Evolutionary conservation across 2,888 invertebrate species (phyloP).

Genomic region (Caenorhabditis doughertyi): DNA sequence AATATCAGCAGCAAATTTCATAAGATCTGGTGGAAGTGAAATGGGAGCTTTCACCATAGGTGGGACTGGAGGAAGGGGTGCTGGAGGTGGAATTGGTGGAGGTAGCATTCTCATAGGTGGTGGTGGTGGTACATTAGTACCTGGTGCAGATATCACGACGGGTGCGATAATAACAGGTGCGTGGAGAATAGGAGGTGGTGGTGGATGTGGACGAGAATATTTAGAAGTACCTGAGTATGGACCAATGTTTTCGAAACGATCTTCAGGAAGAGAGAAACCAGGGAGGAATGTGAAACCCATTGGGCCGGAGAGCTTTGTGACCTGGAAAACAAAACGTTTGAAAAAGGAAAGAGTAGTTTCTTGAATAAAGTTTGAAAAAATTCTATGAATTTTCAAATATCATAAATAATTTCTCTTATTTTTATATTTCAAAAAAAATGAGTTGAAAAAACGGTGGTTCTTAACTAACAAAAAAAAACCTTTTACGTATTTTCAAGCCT

Average conservation of each 20-base stretch:
- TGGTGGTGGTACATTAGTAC: constrained; percentile 14
- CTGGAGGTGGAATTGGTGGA: constrained; percentile 1
- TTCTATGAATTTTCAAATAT: too few relatives aligned
- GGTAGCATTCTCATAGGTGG: constrained; percentile 18
- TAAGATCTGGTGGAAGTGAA: constrained; percentile 20
- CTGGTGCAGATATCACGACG: constrained; percentile 28
- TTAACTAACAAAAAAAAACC: too few relatives aligned
- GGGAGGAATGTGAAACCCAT: constrained; percentile 44
- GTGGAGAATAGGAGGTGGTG: constrained; percentile 10
- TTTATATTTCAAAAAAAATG: too few relatives aligned
- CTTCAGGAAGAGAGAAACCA: constrained; percentile 53
- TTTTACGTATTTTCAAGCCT: too few relatives aligned
- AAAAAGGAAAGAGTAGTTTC: background rate
- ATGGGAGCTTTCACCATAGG: background rate
- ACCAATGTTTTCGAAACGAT: constrained; percentile 61
- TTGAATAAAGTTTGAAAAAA: too few relatives aligned
- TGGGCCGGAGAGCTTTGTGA: constrained; percentile 30
- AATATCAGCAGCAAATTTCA: constrained; percentile 46
- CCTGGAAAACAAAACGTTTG: background rate
- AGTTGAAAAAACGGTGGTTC: too few relatives aligned
- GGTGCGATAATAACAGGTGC: constrained; percentile 34
- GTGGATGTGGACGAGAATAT: background rate
- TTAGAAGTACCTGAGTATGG: constrained; percentile 61
- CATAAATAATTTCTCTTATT: too few relatives aligned
- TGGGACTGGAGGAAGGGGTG: background rate